Evolutionary conservation across 2,888 invertebrate species (phyloP), one percentile per base, ranked within the genome.

Genomic region (Pristionchus japonicus): DNA sequence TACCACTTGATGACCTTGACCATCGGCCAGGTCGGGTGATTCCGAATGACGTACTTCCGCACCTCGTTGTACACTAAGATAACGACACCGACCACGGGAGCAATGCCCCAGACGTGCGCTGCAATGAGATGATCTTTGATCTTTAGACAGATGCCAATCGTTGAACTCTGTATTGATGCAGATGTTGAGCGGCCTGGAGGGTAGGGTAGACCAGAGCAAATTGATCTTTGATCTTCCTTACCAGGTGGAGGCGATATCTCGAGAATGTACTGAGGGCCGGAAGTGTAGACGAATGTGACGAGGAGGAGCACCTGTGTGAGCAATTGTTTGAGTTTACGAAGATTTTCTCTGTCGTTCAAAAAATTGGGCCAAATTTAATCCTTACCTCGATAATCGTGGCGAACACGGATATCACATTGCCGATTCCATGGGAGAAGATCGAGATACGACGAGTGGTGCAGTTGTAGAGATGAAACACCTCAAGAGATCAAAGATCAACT

Each of bases 381-480:
- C 74, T 37, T 15, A 92, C 92, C 90, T 94, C 94, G 88, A 94
- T 93, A 49, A 93, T 89, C 11, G 93, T 93, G 15, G 94, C 94
- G 84, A 94, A 93, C 23, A 94, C 89, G 84, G 92, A 91, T 43
- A 94, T 93, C 87, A 94, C 90, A 88, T 94, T 94, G 43, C 93
- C 92, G 47, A 94, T 89, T 47, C 94, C 94, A 85, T 94, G 94
- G 15, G 92, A 91, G 90, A 94, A 93, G 57, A 94, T 92, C n/a
- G 94, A 94, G 23, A 94, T 92, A 31, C 94, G 91, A 15, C 94
- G 90, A 11, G 94, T 94, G 23, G 94, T 93, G 89, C 94, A 94
- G 89, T 94, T 93, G 91, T 91, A 94, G 34, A 94, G 89, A 89
- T 94, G 94, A 90, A 94, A 94, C 27, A 94, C 93, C 92, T 92